Evolutionary conservation across 2,888 invertebrate genomes (phyloP), one percentile per base, ranked within the genome.

Genomic region (Agrypnus murinus): DNA sequence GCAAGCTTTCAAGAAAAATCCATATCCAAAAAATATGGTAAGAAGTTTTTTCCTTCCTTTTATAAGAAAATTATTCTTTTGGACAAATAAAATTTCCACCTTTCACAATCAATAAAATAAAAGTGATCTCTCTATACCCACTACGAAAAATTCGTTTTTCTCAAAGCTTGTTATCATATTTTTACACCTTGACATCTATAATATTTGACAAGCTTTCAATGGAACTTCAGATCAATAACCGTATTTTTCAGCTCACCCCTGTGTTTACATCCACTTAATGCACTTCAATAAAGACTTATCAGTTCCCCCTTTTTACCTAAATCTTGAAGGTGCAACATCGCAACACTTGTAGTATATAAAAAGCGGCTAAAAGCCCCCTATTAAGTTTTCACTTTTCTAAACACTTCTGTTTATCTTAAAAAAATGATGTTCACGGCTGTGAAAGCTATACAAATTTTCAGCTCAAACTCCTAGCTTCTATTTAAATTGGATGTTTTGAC

Each of bases 341-440:
- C n/a, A n/a, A 17, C 9, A 46, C 46, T 46, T 46, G 10, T 17
- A 43, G 43, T 10, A n/a, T 46, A 3, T 46, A 7, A 46, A 17
- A 46, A 46, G 19, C 17, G 8, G 25, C 46, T 46, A 46, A 46
- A 46, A 46, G 46, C 46, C n/a, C 46, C n/a, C 17, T 46, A 10
- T 25, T n/a, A 46, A 19, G 19, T 19, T 58, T 40, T 25, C 58
- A 40, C 58, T 43, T 43, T 58, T 58, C 58, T 43, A 15, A 36
- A 57, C 57, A 15, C 36, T 57, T 36, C 58, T 58, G 58, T 58
- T 58, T 58, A 58, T 58, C 17, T 43, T 40, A 25, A 15, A 40
- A n/a, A n/a, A 17, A 15, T 3, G 4, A 45, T 45, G 17, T 17
- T 17, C 2, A 17, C 25, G 25, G 25, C 25, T 25, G 25, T 25